phyloP scores from a whole-genome alignment of 2,797 vertebrate species.

The Halcyon badia region DNA sequence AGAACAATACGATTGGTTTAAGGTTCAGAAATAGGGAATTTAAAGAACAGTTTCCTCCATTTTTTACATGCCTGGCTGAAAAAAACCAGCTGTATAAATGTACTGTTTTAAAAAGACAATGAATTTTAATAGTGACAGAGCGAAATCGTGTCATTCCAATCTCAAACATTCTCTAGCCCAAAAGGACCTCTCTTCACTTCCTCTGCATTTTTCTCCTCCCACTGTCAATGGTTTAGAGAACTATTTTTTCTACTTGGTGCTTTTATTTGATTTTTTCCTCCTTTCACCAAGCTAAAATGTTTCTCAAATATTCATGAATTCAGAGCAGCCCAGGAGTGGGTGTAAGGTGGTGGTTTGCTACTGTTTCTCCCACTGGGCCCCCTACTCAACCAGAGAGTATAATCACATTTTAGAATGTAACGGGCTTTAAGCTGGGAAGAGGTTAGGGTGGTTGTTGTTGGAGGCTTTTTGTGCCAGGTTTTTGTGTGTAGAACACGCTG shows the following conservation, averaged over 20 bases:
- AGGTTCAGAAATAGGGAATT: not conserved
- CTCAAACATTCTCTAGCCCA: not conserved
- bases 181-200: constrained; percentile 16
- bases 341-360: constrained; percentile 43
- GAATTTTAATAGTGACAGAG: not conserved
- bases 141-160: not conserved
- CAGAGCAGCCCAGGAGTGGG: constrained; percentile 50
- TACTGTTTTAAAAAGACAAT: not conserved
- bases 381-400: not conserved
- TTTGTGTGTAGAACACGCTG: not conserved
- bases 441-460: not conserved
- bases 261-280: constrained; percentile 54
- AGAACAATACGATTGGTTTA: not conserved
- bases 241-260: constrained; percentile 15
- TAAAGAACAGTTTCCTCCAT: not conserved
- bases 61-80: not conserved
- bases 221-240: constrained; percentile 24
- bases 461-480: not conserved
- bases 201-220: constrained; percentile 1
- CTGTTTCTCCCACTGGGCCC: constrained; percentile 26
- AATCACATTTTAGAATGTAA: constrained; percentile 17
- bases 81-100: not conserved
- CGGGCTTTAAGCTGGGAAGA: not conserved
- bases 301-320: constrained; percentile 57
- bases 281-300: constrained; percentile 33